phyloP scores from a whole-genome alignment of 1,140 invertebrate genomes.

The Lycorma delicatula region DNA sequence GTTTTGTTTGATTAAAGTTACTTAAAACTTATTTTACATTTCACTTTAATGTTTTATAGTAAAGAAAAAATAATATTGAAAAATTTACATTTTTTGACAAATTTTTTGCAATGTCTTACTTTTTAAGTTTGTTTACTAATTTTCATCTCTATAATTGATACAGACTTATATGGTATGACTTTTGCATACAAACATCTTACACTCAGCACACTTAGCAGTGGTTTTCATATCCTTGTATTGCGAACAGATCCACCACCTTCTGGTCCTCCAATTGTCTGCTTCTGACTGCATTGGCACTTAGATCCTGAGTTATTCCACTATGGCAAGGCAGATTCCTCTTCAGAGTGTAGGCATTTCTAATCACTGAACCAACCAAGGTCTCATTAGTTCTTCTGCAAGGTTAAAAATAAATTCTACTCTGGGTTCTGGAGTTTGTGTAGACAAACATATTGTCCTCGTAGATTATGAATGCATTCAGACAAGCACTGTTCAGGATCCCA shows the following conservation, averaged over 20 bases:
- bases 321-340: neutral
- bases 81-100: too few relatives aligned
- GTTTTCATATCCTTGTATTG: neutral
- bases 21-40: too few relatives aligned
- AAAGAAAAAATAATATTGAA: too few relatives aligned
- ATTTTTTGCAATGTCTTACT: too few relatives aligned
- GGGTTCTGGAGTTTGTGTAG: neutral
- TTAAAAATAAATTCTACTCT: slow-evolving; percentile 7
- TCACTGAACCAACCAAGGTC: neutral
- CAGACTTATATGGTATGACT: neutral
- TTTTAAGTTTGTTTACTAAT: too few relatives aligned
- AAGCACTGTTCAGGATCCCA: slow-evolving; percentile 22
- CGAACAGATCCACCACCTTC: slow-evolving; percentile 4
- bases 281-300: neutral
- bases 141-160: neutral
- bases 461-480: slow-evolving; percentile 25
- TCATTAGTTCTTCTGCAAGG: slow-evolving; percentile 4
- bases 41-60: too few relatives aligned
- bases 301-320: neutral
- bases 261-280: neutral
- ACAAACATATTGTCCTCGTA: slow-evolving; percentile 7
- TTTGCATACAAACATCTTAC: neutral
- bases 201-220: slow-evolving; percentile 1
- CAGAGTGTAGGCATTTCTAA: neutral
- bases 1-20: too few relatives aligned